Evolutionary conservation across 2,888 invertebrate species (phyloP), one percentile per base, ranked within the genome.

Genomic region (Alcis repandata): DNA sequence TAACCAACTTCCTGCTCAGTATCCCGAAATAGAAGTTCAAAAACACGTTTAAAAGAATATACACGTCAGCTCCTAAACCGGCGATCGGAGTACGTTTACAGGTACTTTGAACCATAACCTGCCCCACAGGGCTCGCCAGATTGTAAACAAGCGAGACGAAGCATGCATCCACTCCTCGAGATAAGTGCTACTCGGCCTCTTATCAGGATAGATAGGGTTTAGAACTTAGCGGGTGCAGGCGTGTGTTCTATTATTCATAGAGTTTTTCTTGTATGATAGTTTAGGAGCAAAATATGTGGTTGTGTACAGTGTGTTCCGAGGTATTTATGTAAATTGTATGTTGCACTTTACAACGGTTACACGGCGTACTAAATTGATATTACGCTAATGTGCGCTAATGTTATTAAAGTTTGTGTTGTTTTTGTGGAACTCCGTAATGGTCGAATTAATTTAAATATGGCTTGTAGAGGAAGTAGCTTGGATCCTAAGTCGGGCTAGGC

Each of bases 91-190:
- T 13, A 22, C 27, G 27, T 58, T 48, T 49, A 11, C 38, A 40
- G n/a, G 7, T 46, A 38, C 17, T 36, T 36, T n/a, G n/a, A 40
- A 59, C 52, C 59, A 33, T 59, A 46, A 53, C 60, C 60, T 60
- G 53, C 60, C 60, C 11, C 33, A 60, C 52, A 45, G 13, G 15
- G 8, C 36, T 19, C 9, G n/a, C 36, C 45, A 60, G 43, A 52
- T 51, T 9, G 53, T 53, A 52, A 53, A 60, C 52, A 60, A 22
- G 22, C 52, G 11, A 13, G 53, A 60, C 22, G 27, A 38, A 6
- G n/a, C n/a, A n/a, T 2, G 53, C 60, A 60, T 53, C 10, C 45
- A 45, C 52, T 9, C 32, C n/a, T n/a, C 19, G 11, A 15, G 59
- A 52, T 22, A 43, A 9, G 22, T 9, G 27, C 15, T 27, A 9